Base-by-base conservation (phyloP, 2,113 vertebrate genomes). In the Ciconia boyciana region DNA sequence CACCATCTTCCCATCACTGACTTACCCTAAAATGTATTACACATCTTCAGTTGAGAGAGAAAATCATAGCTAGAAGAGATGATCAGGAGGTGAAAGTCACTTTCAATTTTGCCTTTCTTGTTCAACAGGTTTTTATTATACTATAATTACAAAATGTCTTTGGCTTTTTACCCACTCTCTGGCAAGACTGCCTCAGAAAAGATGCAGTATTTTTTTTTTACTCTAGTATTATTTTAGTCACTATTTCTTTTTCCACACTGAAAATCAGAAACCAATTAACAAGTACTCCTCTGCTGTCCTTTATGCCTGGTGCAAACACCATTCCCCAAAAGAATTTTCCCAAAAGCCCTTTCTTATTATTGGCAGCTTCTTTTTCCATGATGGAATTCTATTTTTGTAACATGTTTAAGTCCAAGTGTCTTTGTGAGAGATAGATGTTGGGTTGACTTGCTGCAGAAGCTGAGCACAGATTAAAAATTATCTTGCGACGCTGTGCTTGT, bases 221-320 rank as follows among this genome's bases (percentile, higher is more conserved):
- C 5, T 26, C 61, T 36, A 57, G 3, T 19, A 79, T 70, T 60
- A 66, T 58, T 80, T 70, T 60, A 82, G 25, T 39, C 31, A 12
- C 7, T 49, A 12, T 71, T 58, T 81, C 24, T 66, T 87, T 77
- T 66, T 80, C 74, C 36, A 39, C 58, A 49, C 6, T 75, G 52
- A 94, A 98, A 96, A 83, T 44, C 55, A 87, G 57, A 60, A 91
- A 81, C 39, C 76, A 96, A 96, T 96, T 96, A 95, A 90, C 36
- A 87, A 43, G 55, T 68, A 78, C 49, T 90, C n/a, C 72, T 90
- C 48, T 71, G 11, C 9, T 57, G 51, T 69, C 26, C n/a, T 76
- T 36, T 19, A 76, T 74, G 61, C 26, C 83, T 88, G 36, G 62
- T 89, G 88, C 83, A 84, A 91, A 81, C 26, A 13, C 9, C 49